A percentile compares a stretch with the other conserved stretches of the same genome.
These are phyloP conservation scores for Nebria salina DNA, from an alignment of 2,888 invertebrate genomes.

Conservation along the genomic window DNA sequence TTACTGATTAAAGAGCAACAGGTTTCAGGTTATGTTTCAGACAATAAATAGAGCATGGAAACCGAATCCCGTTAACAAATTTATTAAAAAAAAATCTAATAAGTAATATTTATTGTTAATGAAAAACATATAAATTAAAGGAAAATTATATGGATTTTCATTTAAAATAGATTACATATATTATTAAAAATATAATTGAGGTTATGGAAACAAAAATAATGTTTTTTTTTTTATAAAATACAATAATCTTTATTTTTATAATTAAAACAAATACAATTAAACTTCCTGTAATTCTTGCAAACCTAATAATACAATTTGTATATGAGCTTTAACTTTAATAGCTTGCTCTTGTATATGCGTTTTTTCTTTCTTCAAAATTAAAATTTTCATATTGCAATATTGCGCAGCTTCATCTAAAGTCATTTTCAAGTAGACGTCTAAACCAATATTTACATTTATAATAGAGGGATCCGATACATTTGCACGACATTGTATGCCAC, in stretches of 20 bases:
- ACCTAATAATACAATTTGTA: slow-evolving; percentile 60
- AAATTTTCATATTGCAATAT: slow-evolving; percentile 59
- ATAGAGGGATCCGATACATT: slow-evolving; percentile 33
- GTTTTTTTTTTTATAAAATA: no score
- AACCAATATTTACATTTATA: slow-evolving; percentile 56
- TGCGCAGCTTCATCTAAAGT: slow-evolving; percentile 59
- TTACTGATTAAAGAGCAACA: not conserved
- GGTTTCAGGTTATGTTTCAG: not conserved
- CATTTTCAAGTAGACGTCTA: slow-evolving; percentile 59
- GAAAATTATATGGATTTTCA: no score
- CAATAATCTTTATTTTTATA: not conserved
- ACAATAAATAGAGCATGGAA: no score
- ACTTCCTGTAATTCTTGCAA: slow-evolving; percentile 57
- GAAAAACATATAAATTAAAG: no score
- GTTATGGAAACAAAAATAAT: no score
- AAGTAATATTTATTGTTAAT: no score
- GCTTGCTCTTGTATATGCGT: slow-evolving; percentile 58
- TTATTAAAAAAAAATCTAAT: no score
- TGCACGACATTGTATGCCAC: slow-evolving; percentile 32
- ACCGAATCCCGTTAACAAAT: no score
- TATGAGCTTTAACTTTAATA: slow-evolving; percentile 60
- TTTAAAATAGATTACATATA: no score
- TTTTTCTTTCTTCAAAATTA: slow-evolving; percentile 57
- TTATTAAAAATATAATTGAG: no score
- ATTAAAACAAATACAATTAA: slow-evolving; percentile 23